Percentiles rank a stretch among this genome's conserved stretches.
Evolutionary conservation across 2,888 invertebrate species (phyloP).

Genomic region (Chromoteleia sp.): DNA sequence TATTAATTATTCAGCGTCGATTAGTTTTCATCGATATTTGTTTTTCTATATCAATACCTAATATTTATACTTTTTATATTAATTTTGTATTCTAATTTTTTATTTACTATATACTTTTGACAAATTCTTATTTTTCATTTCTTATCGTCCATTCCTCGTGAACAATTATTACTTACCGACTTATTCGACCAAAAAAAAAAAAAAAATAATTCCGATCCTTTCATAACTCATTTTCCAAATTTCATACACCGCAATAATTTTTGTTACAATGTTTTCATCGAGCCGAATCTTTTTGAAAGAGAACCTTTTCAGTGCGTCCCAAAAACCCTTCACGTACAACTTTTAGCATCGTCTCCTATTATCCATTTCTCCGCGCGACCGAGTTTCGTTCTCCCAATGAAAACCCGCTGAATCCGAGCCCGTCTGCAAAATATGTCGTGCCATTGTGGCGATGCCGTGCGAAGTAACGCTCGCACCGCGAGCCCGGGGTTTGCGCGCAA

Average conservation of each 20-base stretch:
- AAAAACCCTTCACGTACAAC: slow-evolving; percentile 5
- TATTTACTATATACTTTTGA: too few species aligned
- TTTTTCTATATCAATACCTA: too few species aligned
- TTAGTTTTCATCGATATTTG: too few species aligned
- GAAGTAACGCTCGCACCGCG: slow-evolving; percentile 7
- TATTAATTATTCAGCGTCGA: too few species aligned
- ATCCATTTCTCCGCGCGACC: background rate
- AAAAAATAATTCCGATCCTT: too few species aligned
- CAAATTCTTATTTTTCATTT: too few species aligned
- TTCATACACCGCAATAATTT: background rate
- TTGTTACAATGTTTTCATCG: background rate
- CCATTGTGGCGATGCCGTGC: slow-evolving; percentile 1
- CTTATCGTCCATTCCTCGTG: too few species aligned
- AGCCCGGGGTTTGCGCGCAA: background rate
- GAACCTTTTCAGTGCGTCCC: background rate
- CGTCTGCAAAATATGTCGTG: slow-evolving; percentile 34
- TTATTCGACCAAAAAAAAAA: too few species aligned
- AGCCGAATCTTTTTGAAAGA: background rate
- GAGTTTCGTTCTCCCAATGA: slow-evolving; percentile 5
- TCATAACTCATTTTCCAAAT: background rate
- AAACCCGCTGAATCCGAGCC: slow-evolving; percentile 12
- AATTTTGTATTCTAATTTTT: too few species aligned
- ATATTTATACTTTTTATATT: too few species aligned
- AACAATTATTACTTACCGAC: too few species aligned
- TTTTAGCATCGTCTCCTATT: slow-evolving; percentile 16